These are phyloP conservation scores for Trichogramma dendrolimi DNA, from an alignment of 2,888 invertebrate species.

Conservation along the genomic window DNA sequence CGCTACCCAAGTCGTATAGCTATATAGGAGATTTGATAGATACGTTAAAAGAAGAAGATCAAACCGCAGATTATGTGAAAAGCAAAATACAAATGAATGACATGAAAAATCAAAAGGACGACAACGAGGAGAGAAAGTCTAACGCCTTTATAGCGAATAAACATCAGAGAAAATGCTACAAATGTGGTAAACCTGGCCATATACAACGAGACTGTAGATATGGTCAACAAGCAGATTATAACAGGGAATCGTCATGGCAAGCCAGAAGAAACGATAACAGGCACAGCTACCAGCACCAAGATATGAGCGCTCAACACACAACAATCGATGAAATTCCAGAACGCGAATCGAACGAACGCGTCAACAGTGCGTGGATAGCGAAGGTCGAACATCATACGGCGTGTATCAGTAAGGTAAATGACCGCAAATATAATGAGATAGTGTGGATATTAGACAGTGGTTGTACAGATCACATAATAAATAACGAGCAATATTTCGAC, in stretches of 20 bases:
- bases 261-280: constrained; percentile 1
- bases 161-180: constrained; percentile 8
- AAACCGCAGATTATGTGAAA: constrained; percentile 19
- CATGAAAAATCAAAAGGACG: constrained; percentile 17
- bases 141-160: constrained; percentile 27
- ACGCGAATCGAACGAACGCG: no score
- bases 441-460: constrained; percentile 11
- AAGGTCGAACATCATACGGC: constrained; percentile 1
- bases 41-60: constrained; percentile 28
- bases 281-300: no score
- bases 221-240: constrained; percentile 6
- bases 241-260: constrained; percentile 10
- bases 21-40: constrained; percentile 34
- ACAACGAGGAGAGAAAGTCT: constrained; percentile 4
- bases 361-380: constrained; percentile 14
- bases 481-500: constrained; percentile 19
- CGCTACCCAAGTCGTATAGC: no score
- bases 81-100: constrained; percentile 32
- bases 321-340: no score
- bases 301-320: no score
- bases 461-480: constrained; percentile 20
- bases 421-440: constrained; percentile 8
- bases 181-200: constrained; percentile 31
- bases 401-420: background rate
- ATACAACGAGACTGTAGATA: constrained; percentile 25